A percentile compares a stretch with the other conserved stretches of the same genome.
Conservation (phyloP, 2,797 vertebrate genomes). For the Tolypeutes matacus region DNA sequence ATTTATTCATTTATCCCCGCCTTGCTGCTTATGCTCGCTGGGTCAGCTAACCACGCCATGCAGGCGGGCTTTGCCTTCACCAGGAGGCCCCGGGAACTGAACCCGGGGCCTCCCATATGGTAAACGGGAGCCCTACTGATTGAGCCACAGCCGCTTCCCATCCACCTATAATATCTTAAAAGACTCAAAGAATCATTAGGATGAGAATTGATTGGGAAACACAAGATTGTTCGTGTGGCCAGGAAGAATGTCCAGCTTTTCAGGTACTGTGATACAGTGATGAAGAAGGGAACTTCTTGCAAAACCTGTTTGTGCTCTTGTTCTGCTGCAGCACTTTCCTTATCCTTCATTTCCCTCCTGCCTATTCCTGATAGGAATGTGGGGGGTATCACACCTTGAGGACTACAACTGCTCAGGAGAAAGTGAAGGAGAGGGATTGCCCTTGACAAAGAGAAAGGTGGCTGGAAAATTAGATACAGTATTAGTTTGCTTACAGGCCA, state of each 20-base stretch:
- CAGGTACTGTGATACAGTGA: fast-evolving
- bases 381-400: neutral
- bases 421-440: neutral
- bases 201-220: neutral
- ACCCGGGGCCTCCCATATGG: too few species aligned
- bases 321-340: neutral
- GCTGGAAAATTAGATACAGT: neutral
- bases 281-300: neutral
- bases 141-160: too few species aligned
- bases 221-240: neutral
- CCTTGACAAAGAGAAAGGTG: neutral
- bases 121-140: too few species aligned
- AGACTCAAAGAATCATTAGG: neutral
- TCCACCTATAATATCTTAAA: neutral
- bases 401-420: neutral
- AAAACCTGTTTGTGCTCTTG: neutral
- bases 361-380: neutral
- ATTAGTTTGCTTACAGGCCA: neutral
- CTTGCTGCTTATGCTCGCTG: too few species aligned
- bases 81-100: too few species aligned
- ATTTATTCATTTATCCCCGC: too few species aligned
- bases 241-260: neutral
- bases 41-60: too few species aligned
- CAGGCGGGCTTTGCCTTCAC: too few species aligned
- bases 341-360: neutral